Evolutionary conservation across 2,797 vertebrate genomes (phyloP), one percentile per base, ranked within the genome.

Genomic region (Silurus lanzhouensis): DNA sequence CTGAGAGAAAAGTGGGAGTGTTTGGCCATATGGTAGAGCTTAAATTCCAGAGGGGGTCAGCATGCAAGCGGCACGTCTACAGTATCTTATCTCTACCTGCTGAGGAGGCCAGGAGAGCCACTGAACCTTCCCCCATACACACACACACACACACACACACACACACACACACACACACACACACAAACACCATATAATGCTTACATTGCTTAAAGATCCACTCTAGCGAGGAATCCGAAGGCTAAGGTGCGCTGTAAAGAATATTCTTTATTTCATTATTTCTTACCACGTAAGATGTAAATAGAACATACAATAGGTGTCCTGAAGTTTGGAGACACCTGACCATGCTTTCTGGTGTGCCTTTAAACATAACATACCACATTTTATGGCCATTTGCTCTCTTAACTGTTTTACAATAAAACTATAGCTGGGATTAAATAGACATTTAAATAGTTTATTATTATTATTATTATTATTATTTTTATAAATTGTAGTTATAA

Each of bases 51-150:
- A 77, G 85, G 91, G 92, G 93, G 83, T 87, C 83, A 74, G 61
- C 57, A 67, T 68, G 76, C 38, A n/a, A 74, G 84, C 38, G 48
- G 71, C 76, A 86, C 64, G 83, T 85, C 84, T 88, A 84, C 84
- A 84, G 88, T 93, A 94, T 94, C 91, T 94, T 94, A 95, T 95
- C 94, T 93, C 79, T 88, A 88, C 90, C 91, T 92, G 89, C 91
- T 92, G 92, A 87, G 89, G 66, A 87, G 83, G 88, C 89, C 87
- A 72, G 88, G 89, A 78, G 86, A 85, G 72, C 68, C 44, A 81
- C 6, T 52, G 48, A 27, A 48, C 70, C 81, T 57, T 83, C 82
- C 76, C 82, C 81, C 86, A 1, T 9, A 1, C 17, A 57, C 72
- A 44, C 63, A 20, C 60, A 5, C 68, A 22, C 55, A 72, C 86